Evolutionary conservation across 2,888 invertebrate genomes (phyloP).

Genomic region (Julus scanicus): DNA sequence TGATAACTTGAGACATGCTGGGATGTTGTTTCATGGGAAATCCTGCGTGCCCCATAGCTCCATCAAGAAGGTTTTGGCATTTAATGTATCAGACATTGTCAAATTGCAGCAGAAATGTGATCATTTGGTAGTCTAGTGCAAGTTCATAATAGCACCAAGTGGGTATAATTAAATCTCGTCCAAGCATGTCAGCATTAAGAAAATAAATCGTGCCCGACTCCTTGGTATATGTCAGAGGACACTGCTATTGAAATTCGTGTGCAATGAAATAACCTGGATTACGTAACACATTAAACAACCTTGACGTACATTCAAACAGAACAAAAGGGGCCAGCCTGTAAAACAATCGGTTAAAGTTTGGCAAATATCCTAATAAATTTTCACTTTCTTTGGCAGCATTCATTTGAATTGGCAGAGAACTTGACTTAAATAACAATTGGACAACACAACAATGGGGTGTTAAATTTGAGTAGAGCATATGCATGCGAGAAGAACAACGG

Average conservation of each 20-base stretch:
- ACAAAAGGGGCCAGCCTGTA: neutral
- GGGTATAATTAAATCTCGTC: no score
- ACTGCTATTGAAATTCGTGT: neutral
- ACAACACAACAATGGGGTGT: slow-evolving; percentile 11
- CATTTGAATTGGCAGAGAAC: slow-evolving; percentile 25
- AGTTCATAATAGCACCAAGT: no score
- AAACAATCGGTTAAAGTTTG: slow-evolving; percentile 8
- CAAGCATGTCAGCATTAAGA: neutral
- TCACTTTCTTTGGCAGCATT: slow-evolving; percentile 20
- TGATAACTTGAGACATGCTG: no score
- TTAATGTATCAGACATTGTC: no score
- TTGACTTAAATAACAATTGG: slow-evolving; percentile 24
- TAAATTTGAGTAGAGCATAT: neutral
- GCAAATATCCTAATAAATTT: slow-evolving; percentile 1
- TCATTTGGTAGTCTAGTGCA: no score
- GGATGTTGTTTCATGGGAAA: no score
- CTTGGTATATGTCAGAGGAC: neutral
- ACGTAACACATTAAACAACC: slow-evolving; percentile 5
- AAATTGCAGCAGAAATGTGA: no score
- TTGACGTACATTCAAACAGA: slow-evolving; percentile 15
- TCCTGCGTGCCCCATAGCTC: no score
- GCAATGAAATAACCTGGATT: neutral
- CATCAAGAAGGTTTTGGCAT: no score
- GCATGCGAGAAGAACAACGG: neutral
- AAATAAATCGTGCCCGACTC: neutral